Percentiles rank a stretch among this genome's conserved stretches.
Evolutionary conservation across 2,113 vertebrate genomes (phyloP).

Genomic region (Erythrolamprus reginae): DNA sequence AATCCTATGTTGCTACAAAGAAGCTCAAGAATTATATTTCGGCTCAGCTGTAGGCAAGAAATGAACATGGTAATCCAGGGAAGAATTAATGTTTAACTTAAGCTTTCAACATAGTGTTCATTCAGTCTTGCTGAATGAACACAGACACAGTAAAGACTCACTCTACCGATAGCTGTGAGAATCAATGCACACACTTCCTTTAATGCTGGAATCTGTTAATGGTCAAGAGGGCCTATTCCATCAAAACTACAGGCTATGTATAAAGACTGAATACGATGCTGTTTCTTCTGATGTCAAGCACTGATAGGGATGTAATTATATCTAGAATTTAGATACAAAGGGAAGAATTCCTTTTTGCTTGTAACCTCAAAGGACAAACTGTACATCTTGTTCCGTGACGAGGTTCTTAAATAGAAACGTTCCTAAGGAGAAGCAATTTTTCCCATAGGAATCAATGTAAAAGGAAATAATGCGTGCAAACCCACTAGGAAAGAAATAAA

Average conservation of each 20-base stretch:
- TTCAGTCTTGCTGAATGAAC: neutral
- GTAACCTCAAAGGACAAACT: neutral
- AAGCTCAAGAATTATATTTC: neutral
- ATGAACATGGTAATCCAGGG: neutral
- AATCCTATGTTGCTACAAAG: neutral
- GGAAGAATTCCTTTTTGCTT: neutral
- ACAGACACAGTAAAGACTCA: neutral
- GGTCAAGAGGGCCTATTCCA: neutral
- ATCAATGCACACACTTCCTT: neutral
- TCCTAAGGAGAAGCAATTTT: no score
- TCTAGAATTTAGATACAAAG: neutral
- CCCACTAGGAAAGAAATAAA: no score
- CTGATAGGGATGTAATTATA: neutral
- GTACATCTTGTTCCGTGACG: no score
- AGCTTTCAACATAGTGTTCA: neutral
- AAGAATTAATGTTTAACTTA: neutral
- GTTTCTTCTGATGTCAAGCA: neutral
- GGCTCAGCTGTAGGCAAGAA: neutral
- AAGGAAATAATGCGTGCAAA: no score
- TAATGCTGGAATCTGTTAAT: neutral
- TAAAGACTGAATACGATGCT: neutral
- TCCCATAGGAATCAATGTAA: no score
- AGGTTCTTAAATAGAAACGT: no score
- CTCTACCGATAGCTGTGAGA: neutral
- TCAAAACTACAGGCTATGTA: neutral